Conservation (phyloP, 2,888 invertebrate genomes). For the Leptinotarsa rubiginosa region DNA sequence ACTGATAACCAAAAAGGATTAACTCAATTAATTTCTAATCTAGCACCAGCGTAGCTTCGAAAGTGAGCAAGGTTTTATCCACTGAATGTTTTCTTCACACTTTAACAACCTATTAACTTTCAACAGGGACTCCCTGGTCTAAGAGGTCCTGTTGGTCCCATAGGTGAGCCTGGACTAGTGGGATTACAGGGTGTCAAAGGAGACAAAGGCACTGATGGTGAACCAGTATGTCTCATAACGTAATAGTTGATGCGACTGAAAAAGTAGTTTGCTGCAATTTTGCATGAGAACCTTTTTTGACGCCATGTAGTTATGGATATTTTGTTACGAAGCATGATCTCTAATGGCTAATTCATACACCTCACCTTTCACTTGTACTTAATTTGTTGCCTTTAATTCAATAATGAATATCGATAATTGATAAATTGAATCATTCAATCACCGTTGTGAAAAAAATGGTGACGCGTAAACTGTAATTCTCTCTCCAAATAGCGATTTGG, state of each 20-base stretch:
- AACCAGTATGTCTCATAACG: conserved; percentile 33
- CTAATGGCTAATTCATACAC: too few relatives aligned
- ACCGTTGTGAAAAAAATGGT: too few relatives aligned
- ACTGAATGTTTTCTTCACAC: conserved; percentile 14
- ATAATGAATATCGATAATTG: too few relatives aligned
- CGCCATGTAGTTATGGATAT: too few relatives aligned
- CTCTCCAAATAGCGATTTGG: too few relatives aligned
- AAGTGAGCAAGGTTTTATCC: conserved; percentile 5
- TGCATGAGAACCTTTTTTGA: background rate
- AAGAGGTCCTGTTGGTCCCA: conserved; percentile 64
- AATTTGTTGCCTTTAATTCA: too few relatives aligned
- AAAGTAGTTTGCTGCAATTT: background rate
- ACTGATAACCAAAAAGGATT: background rate
- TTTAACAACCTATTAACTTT: conserved; percentile 37
- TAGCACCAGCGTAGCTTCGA: background rate
- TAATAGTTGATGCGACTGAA: background rate
- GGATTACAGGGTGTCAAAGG: conserved; percentile 41
- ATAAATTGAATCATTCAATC: too few relatives aligned
- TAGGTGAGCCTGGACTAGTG: conserved; percentile 62
- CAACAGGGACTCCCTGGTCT: conserved; percentile 67
- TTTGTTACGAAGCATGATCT: too few relatives aligned
- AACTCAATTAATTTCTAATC: background rate
- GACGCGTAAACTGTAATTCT: too few relatives aligned
- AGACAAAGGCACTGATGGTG: conserved; percentile 35
- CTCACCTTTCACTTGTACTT: too few relatives aligned